Conservation (phyloP, 92 coral and sea anemone genomes). For the Parazoanthus atlanticus region DNA sequence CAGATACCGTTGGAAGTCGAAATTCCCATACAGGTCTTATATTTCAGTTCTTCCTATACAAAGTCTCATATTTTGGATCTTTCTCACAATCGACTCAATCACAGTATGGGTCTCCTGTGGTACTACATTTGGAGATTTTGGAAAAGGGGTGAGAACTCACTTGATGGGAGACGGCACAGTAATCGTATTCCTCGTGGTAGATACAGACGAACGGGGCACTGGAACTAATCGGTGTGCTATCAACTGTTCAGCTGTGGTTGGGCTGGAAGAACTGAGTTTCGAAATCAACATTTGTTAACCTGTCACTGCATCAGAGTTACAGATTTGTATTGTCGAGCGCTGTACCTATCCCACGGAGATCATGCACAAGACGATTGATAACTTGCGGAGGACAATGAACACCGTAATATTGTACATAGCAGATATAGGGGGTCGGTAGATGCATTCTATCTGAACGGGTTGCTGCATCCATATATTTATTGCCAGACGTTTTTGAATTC, state of each 20-base stretch:
- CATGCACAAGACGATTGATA: neutral
- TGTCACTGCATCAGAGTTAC: conserved; percentile 4
- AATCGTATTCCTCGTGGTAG: neutral
- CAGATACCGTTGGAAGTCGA: neutral
- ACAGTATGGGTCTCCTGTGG: neutral
- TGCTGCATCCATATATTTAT: conserved; percentile 33
- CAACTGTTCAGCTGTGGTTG: neutral
- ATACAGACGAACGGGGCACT: neutral
- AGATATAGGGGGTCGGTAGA: conserved; percentile 22
- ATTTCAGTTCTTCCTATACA: neutral
- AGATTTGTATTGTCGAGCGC: conserved; percentile 4
- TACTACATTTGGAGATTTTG: neutral
- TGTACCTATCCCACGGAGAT: neutral
- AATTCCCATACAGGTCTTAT: neutral
- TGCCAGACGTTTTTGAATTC: conserved; percentile 19
- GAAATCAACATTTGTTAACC: neutral
- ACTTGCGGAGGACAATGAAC: neutral
- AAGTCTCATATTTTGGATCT: neutral
- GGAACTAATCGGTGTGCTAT: neutral
- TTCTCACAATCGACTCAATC: neutral
- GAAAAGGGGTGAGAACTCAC: neutral
- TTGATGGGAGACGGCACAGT: conserved; percentile 8
- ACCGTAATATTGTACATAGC: neutral
- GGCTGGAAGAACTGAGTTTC: neutral
- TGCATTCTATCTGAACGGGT: conserved; percentile 6